Base-by-base conservation (phyloP, 30 jellyfish, hydroid and myxozoan genomes). In the Aurelia aurita complex sp. Pacific region DNA sequence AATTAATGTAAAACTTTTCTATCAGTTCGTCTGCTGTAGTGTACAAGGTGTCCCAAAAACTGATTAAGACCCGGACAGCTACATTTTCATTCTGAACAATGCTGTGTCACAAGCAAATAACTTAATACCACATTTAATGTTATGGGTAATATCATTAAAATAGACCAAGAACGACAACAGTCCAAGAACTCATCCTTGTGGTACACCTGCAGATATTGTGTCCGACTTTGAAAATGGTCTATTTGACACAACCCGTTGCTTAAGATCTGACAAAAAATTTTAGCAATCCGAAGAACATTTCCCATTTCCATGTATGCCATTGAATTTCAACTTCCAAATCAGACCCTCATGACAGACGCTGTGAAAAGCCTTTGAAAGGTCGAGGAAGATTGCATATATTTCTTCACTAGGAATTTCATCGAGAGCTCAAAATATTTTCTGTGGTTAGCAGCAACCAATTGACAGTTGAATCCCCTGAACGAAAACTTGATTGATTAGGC, bases 171-270 rank as follows among this genome's bases (percentile, higher is more conserved):
- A 54, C 59, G 33, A 61, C 42, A 77, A 54, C 14, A 84, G 83
- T 34, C 88, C 88, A 23, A 23, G 29, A 23, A 23, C 29, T 23
- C 29, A 23, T 23, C 29, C 29, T 23, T 23, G 29, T 23, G 88
- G 88, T 34, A 77, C 88, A 32, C 88, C 88, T 33, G 81, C 81
- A 18, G 81, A 70, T 33, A 43, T 70, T 33, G 62, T 70, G 65
- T 43, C 81, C 72, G 74, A 70, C 16, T 8, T 35, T 33, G 81
- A 70, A 74, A 75, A 70, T 38, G 0, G 62, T 23, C 81, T 67
- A 70, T 70, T 70, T 70, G 38, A 43, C 81, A 70, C 62, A 19
- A 70, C 67, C 81, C 81, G 62, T 70, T 70, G 81, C 81, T 70
- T 70, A 70, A 67, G 72, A 70, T 70, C 65, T 67, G 81, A 70